These are phyloP conservation scores for Papilio demoleus DNA, from an alignment of 2,888 invertebrate species.

Conservation along the genomic window DNA sequence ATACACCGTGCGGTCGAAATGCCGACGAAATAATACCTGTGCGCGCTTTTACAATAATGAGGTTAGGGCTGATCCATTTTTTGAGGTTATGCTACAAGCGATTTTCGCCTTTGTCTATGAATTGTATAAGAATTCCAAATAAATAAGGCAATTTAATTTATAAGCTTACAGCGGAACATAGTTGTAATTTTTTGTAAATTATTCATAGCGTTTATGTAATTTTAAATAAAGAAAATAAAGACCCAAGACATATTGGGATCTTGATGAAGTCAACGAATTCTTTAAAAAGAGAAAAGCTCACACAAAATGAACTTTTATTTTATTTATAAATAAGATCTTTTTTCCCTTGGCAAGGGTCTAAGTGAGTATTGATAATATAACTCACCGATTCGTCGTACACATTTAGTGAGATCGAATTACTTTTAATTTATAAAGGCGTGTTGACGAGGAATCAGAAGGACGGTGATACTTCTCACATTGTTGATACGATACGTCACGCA, in stretches of 20 bases:
- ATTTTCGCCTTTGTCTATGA: neutral
- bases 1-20: slow-evolving; percentile 53
- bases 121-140: too few species aligned
- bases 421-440: slow-evolving; percentile 47
- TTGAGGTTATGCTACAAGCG: slow-evolving; percentile 1
- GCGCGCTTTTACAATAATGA: slow-evolving; percentile 56
- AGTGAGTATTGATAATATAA: slow-evolving; percentile 7
- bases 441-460: slow-evolving; percentile 48
- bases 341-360: neutral
- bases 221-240: neutral
- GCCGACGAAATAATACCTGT: slow-evolving; percentile 50
- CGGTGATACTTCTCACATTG: slow-evolving; percentile 38
- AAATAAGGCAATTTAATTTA: too few species aligned
- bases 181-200: too few species aligned
- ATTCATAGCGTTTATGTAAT: neutral
- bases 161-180: too few species aligned
- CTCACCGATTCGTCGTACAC: slow-evolving; percentile 43
- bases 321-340: neutral
- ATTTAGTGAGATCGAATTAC: slow-evolving; percentile 47
- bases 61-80: slow-evolving; percentile 42
- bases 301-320: slow-evolving; percentile 10
- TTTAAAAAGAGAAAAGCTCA: neutral
- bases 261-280: neutral
- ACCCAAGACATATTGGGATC: neutral
- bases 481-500: slow-evolving; percentile 43